These are phyloP conservation scores for Kradibia gibbosae DNA, from an alignment of 1,140 invertebrate genomes.

Conservation along the genomic window DNA sequence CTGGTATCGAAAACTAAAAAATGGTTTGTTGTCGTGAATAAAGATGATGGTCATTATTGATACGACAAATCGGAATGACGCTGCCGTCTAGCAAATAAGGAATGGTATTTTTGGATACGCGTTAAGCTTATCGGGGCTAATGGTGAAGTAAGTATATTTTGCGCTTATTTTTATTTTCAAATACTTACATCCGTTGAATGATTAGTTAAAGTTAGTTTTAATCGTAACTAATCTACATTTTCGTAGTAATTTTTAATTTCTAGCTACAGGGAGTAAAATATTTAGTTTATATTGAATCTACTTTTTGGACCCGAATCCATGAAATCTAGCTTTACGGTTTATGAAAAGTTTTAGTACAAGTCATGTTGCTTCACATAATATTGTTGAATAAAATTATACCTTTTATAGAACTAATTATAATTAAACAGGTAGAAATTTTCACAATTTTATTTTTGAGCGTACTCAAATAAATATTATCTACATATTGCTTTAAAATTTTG, in stretches of 20 bases:
- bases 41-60: constrained; percentile 36
- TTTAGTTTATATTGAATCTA: neutral
- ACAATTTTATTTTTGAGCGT: neutral
- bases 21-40: too few relatives aligned
- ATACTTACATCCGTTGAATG: too few relatives aligned
- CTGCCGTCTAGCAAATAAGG: too few relatives aligned
- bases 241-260: too few relatives aligned
- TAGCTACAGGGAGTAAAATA: neutral
- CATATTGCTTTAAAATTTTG: neutral
- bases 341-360: neutral
- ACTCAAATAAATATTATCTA: neutral
- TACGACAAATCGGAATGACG: constrained; percentile 25
- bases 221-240: too few relatives aligned
- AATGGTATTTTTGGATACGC: too few relatives aligned
- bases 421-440: neutral
- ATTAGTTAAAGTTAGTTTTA: too few relatives aligned
- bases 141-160: neutral
- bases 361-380: neutral
- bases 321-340: neutral
- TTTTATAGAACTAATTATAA: neutral
- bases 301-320: neutral
- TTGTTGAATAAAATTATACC: neutral
- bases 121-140: neutral
- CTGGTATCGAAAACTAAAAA: too few relatives aligned
- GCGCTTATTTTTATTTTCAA: neutral